Conservation (phyloP, 35 echinoderm and acorn worm genomes). For the Anneissia japonica region DNA sequence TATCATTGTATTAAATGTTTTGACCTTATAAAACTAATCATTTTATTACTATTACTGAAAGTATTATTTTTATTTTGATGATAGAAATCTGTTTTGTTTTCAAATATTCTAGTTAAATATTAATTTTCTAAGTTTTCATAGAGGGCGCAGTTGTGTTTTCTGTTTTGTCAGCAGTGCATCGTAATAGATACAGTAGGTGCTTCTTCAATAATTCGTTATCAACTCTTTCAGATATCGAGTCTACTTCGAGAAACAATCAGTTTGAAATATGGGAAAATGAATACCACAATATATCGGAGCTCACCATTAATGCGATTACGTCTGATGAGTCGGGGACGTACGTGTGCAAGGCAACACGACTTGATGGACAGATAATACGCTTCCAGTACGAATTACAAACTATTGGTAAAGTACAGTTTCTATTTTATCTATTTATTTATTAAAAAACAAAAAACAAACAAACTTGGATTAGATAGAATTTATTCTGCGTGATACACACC, state of each 20-base stretch:
- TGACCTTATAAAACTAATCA: neutral
- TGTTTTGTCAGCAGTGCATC: too few species aligned
- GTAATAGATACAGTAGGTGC: too few species aligned
- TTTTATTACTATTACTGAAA: neutral
- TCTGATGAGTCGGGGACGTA: neutral
- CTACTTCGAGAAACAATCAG: neutral
- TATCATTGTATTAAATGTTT: neutral
- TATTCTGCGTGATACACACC: too few species aligned
- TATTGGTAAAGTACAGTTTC: neutral
- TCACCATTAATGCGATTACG: neutral
- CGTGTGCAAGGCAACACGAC: neutral
- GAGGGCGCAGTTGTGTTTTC: too few species aligned
- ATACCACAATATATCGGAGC: neutral
- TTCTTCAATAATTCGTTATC: too few species aligned
- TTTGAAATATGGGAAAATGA: neutral
- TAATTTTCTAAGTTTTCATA: neutral
- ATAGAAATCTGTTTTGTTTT: neutral
- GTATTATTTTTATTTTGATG: neutral
- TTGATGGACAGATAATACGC: neutral
- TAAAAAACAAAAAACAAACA: too few species aligned
- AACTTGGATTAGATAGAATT: too few species aligned
- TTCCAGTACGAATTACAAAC: neutral
- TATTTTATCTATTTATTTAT: too few species aligned
- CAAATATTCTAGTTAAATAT: neutral
- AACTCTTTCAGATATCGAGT: neutral